These are phyloP conservation scores for Pogonomyrmex californicus DNA, from an alignment of 1,140 invertebrate genomes.

Conservation along the genomic window DNA sequence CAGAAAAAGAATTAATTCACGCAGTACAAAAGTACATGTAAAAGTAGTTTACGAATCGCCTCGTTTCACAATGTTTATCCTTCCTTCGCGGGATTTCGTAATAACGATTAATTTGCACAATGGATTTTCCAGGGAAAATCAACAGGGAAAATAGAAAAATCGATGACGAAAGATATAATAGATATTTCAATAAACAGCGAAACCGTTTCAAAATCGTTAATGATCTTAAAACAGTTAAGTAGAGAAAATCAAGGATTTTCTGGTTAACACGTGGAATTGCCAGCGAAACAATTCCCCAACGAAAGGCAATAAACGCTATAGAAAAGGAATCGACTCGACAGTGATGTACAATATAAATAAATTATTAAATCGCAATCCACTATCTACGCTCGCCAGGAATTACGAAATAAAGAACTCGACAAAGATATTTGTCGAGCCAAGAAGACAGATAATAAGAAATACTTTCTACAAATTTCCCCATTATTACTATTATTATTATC, in stretches of 20 bases:
- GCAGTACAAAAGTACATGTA: not conserved
- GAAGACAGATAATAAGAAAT: not conserved
- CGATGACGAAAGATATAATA: not conserved
- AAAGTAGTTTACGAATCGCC: not conserved
- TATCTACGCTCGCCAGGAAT: not conserved
- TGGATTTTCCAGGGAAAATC: not conserved
- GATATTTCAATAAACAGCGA: not conserved
- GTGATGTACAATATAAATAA: conserved; percentile 9
- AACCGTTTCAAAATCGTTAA: not conserved
- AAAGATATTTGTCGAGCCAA: not conserved
- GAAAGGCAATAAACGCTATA: not conserved
- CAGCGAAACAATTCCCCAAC: not conserved
- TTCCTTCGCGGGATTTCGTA: not conserved
- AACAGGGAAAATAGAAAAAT: not conserved
- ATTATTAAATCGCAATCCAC: not conserved
- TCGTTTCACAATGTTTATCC: not conserved
- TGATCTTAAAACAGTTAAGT: not conserved
- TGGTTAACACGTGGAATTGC: not conserved
- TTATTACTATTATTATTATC: not conserved
- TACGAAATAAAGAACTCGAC: not conserved
- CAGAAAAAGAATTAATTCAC: not conserved
- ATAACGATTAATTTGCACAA: not conserved
- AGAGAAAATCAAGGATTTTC: conserved; percentile 62
- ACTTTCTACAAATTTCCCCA: not conserved
- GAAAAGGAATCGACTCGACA: not conserved